Conservation (phyloP, 2,113 vertebrate genomes). For the Mola mola region DNA sequence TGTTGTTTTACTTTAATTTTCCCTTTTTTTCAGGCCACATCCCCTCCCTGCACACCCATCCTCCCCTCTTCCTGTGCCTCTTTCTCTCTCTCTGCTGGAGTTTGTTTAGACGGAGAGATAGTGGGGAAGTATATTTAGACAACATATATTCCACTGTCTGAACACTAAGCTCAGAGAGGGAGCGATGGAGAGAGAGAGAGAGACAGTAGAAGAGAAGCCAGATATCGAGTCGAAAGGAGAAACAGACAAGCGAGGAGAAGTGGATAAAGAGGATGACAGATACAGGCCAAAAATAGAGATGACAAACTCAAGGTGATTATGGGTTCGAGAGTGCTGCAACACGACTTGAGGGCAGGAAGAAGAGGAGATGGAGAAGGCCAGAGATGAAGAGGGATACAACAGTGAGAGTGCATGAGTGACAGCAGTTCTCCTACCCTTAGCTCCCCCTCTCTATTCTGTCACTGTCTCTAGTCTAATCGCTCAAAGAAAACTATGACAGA, state of each 20-base stretch:
- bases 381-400: neutral
- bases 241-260: conserved; percentile 3
- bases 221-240: conserved; percentile 18
- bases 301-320: conserved; percentile 9
- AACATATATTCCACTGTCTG: conserved; percentile 79
- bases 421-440: conserved; percentile 39
- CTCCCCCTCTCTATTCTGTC: conserved; percentile 46
- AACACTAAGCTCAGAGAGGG: conserved; percentile 74
- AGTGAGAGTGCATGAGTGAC: too few relatives aligned
- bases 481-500: conserved; percentile 77
- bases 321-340: neutral
- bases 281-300: conserved; percentile 1
- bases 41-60: conserved; percentile 46
- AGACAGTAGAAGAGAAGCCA: conserved; percentile 49
- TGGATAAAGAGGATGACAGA: conserved; percentile 8
- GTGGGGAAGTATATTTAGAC: conserved; percentile 78
- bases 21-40: conserved; percentile 48
- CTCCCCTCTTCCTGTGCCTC: conserved; percentile 72
- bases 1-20: conserved; percentile 67
- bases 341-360: conserved; percentile 13
- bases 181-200: conserved; percentile 36
- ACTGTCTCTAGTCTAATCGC: conserved; percentile 78
- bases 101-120: conserved; percentile 79
- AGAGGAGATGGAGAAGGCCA: conserved; percentile 10
- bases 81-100: conserved; percentile 67